phyloP scores from a whole-genome alignment of 2,797 vertebrate species.

The Tiaroga cobitis region DNA sequence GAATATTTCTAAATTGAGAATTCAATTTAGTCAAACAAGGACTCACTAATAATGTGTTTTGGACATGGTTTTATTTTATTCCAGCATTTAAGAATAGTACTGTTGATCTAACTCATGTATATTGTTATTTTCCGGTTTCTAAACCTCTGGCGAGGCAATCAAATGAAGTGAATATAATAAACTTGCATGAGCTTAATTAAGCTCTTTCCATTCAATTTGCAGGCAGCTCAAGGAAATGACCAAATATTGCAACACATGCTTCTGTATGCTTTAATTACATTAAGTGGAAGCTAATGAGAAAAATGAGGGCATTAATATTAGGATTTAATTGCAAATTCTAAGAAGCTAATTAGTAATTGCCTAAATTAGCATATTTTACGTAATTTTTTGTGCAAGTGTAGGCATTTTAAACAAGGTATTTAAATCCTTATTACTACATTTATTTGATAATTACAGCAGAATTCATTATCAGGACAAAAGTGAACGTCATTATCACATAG shows the following conservation, averaged over 20 bases:
- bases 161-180: slow-evolving; percentile 27
- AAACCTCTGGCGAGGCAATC: slow-evolving; percentile 13
- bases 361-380: slow-evolving; percentile 58
- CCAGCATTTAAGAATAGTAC: background rate
- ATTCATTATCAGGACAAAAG: background rate
- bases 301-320: slow-evolving; percentile 57
- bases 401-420: slow-evolving; percentile 58
- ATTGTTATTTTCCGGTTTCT: background rate
- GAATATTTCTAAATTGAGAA: background rate
- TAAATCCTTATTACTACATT: background rate
- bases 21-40: background rate
- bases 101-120: background rate
- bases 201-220: slow-evolving; percentile 44
- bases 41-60: background rate
- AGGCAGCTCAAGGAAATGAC: slow-evolving; percentile 37
- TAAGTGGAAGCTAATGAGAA: slow-evolving; percentile 46
- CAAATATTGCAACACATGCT: slow-evolving; percentile 31
- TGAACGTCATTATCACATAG: background rate
- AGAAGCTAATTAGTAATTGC: slow-evolving; percentile 63
- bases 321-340: slow-evolving; percentile 66
- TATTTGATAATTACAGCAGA: slow-evolving; percentile 10
- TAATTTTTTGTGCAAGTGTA: slow-evolving; percentile 66
- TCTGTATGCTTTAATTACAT: slow-evolving; percentile 50
- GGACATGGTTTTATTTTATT: background rate
- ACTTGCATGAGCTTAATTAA: slow-evolving; percentile 41